These are phyloP conservation scores for Caenorhabditis sp. DNA, from an alignment of 2,888 invertebrate species.

Conservation along the genomic window DNA sequence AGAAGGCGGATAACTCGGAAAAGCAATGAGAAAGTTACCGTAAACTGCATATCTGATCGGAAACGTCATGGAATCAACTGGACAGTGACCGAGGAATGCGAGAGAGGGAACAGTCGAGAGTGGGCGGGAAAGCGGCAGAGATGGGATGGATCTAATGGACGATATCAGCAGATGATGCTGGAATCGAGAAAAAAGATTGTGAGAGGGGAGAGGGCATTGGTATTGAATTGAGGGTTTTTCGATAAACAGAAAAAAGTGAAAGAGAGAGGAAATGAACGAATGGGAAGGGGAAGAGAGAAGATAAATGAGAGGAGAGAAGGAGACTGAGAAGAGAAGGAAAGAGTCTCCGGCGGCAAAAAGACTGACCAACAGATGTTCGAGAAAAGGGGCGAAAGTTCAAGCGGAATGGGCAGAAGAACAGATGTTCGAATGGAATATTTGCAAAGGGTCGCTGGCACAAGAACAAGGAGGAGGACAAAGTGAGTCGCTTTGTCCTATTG, in stretches of 20 bases:
- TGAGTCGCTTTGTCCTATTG: no score
- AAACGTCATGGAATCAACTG: slow-evolving; percentile 24
- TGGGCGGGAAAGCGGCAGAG: no score
- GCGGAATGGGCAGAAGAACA: slow-evolving; percentile 9
- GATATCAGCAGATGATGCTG: slow-evolving; percentile 2
- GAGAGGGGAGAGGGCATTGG: slow-evolving; percentile 20
- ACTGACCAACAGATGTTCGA: slow-evolving; percentile 10
- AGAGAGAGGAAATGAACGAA: slow-evolving; percentile 26
- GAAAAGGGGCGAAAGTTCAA: neutral
- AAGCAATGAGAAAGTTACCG: slow-evolving; percentile 25
- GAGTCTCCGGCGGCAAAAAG: neutral
- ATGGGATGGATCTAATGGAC: neutral
- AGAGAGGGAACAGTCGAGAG: slow-evolving; percentile 3
- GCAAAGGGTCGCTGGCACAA: neutral
- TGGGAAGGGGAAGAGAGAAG: slow-evolving; percentile 37
- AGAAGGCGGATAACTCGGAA: neutral
- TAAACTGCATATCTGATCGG: slow-evolving; percentile 47
- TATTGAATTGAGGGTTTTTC: slow-evolving; percentile 23
- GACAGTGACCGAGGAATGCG: neutral
- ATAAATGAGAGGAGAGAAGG: slow-evolving; percentile 6
- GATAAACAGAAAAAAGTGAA: neutral
- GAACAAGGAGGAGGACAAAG: no score
- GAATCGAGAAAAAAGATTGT: slow-evolving; percentile 32
- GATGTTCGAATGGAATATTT: neutral
- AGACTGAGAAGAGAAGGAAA: slow-evolving; percentile 11